A percentile compares a stretch with the other conserved stretches of the same genome.
Conservation (phyloP, 1,140 invertebrate genomes). For the Penaeus chinensis region DNA sequence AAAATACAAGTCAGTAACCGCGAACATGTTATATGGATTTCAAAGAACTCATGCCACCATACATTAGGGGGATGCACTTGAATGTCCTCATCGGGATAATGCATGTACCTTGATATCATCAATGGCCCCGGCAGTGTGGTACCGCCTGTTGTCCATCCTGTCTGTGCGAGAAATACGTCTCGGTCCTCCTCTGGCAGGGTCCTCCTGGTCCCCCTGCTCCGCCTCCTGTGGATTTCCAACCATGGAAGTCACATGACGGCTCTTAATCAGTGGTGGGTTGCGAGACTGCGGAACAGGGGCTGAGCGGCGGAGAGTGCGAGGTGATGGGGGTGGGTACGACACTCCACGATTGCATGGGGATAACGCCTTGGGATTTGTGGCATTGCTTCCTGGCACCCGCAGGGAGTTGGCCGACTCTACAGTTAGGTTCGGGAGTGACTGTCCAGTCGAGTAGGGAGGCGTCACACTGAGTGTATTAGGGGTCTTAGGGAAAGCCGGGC, state of each 20-base stretch:
- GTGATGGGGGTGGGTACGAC: constrained; percentile 82
- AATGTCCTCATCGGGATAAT: constrained; percentile 11
- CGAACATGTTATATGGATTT: too few species aligned
- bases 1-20: too few species aligned
- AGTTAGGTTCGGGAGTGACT: constrained; percentile 80
- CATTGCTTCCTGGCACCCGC: constrained; percentile 63
- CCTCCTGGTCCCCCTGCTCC: constrained; percentile 53
- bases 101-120: constrained; percentile 74
- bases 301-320: constrained; percentile 76
- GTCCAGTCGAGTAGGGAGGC: constrained; percentile 72
- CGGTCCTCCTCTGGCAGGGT: constrained; percentile 66
- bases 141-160: constrained; percentile 71
- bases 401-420: constrained; percentile 71
- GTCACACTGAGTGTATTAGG: constrained; percentile 65
- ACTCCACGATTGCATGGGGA: constrained; percentile 71
- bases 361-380: constrained; percentile 43
- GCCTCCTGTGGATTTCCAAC: constrained; percentile 57
- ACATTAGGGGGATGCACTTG: not conserved
- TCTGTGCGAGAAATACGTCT: constrained; percentile 72
- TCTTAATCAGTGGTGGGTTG: constrained; percentile 81
- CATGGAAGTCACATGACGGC: constrained; percentile 71
- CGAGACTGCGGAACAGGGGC: constrained; percentile 77
- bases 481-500: constrained; percentile 64
- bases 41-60: too few species aligned
- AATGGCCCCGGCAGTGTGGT: constrained; percentile 77